Evolutionary conservation across 53 echinoderm and acorn worm genomes (phyloP).

Genomic region (Actinopyga echinites): DNA sequence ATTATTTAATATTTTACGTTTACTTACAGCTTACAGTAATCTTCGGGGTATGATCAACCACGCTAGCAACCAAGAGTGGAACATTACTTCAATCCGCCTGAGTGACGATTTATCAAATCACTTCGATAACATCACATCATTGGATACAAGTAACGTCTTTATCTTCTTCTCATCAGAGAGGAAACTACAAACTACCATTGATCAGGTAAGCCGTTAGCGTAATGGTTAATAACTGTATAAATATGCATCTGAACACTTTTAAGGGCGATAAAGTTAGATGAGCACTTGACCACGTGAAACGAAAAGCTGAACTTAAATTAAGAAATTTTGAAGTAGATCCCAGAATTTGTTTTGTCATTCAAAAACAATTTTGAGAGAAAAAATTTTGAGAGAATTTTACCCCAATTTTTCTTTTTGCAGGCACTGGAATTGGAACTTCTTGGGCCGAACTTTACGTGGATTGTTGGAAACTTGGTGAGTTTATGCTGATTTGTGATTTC

Average conservation of each 20-base stretch:
- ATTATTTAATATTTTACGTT: too few relatives aligned
- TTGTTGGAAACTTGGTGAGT: constrained; percentile 91
- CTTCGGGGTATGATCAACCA: constrained; percentile 78
- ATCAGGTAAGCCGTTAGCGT: constrained; percentile 52
- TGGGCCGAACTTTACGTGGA: constrained; percentile 78
- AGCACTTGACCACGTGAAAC: too few relatives aligned
- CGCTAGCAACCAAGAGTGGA: constrained; percentile 73
- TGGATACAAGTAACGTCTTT: constrained; percentile 69
- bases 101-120: constrained; percentile 34
- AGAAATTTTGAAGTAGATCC: too few relatives aligned
- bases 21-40: constrained; percentile 68
- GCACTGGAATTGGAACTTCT: constrained; percentile 46
- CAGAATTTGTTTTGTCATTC: too few relatives aligned
- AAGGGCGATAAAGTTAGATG: too few relatives aligned
- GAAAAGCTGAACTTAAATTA: too few relatives aligned
- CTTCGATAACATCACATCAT: constrained; percentile 43
- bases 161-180: constrained; percentile 71
- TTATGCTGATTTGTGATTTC: too few relatives aligned
- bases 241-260: too few relatives aligned
- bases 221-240: too few relatives aligned
- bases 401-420: constrained; percentile 15
- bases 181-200: constrained; percentile 36
- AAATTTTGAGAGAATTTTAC: neutral
- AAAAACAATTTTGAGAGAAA: neutral
- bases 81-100: constrained; percentile 74